Conservation (phyloP, 2,113 vertebrate genomes). For the Apeltes quadracus region DNA sequence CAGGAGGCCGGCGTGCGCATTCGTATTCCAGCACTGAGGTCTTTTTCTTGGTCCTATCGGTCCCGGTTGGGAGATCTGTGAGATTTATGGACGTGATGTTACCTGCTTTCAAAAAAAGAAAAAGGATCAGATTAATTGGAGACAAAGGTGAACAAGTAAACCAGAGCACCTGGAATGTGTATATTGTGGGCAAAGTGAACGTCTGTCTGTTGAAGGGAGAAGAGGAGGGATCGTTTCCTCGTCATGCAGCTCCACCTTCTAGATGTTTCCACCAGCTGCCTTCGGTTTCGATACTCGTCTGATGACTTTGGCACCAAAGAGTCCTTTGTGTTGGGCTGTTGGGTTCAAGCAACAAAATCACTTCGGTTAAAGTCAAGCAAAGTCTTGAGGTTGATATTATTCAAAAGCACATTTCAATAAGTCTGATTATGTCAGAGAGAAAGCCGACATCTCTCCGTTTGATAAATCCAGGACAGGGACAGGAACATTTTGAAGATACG, state of each 20-base stretch:
- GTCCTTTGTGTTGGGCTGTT: background rate
- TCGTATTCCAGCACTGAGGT: background rate
- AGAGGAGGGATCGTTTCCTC: background rate
- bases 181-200: background rate
- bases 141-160: slow-evolving; percentile 15
- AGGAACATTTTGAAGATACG: too few relatives aligned
- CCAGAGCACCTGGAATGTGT: background rate
- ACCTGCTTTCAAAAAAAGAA: too few relatives aligned
- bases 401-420: too few relatives aligned
- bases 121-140: too few relatives aligned
- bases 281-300: background rate
- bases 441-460: too few relatives aligned
- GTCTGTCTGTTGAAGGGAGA: background rate
- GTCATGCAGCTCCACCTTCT: background rate
- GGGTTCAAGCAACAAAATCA: background rate
- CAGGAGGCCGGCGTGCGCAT: too few relatives aligned
- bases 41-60: too few relatives aligned
- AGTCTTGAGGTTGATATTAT: background rate
- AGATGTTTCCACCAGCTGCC: background rate
- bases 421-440: too few relatives aligned
- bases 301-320: background rate
- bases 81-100: too few relatives aligned
- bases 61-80: too few relatives aligned
- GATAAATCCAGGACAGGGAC: background rate
- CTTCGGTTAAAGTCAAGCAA: background rate